Evolutionary conservation across 2,113 vertebrate genomes (phyloP).

Genomic region (Spilogale gracilis): DNA sequence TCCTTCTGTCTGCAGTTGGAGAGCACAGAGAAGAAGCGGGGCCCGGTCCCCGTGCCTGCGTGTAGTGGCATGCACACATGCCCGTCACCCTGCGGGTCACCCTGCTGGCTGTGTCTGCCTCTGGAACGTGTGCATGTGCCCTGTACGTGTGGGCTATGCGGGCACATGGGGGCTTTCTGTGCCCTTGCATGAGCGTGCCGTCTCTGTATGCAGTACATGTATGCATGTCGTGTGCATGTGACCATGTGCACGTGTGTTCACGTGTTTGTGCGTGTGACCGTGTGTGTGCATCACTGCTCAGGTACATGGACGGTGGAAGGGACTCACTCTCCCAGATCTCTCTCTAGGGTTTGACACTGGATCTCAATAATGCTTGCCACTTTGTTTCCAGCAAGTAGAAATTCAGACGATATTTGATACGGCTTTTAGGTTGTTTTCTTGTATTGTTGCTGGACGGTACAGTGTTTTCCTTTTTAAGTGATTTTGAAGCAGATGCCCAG

Average conservation of each 20-base stretch:
- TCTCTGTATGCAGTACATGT: too few relatives aligned
- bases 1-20: background rate
- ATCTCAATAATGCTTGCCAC: background rate
- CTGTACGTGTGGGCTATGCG: background rate
- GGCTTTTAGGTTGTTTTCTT: background rate
- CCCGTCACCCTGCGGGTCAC: fast-evolving
- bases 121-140: background rate
- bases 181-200: background rate
- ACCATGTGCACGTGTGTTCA: fast-evolving
- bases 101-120: too few relatives aligned
- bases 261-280: too few relatives aligned
- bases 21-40: background rate
- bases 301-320: background rate
- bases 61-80: background rate
- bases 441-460: background rate
- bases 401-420: background rate
- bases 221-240: too few relatives aligned
- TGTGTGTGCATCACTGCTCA: too few relatives aligned
- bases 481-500: background rate
- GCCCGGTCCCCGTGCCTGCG: fast-evolving
- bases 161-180: background rate
- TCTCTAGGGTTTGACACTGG: background rate
- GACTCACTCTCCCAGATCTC: background rate
- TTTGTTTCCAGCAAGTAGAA: background rate
- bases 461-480: background rate